Evolutionary conservation across 2,888 invertebrate genomes (phyloP).

Genomic region (Athripsodes cinereus): DNA sequence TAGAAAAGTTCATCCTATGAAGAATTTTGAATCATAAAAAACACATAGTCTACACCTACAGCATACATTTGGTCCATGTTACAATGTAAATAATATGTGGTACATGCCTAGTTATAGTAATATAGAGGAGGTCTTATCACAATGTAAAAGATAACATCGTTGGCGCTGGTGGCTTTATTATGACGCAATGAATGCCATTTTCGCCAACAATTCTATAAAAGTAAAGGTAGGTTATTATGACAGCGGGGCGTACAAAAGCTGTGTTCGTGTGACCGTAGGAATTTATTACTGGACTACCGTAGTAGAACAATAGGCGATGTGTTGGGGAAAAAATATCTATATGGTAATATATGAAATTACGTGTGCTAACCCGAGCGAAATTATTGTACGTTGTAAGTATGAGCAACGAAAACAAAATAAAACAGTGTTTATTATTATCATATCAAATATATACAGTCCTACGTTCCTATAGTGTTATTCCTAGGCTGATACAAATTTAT

Average conservation of each 20-base stretch:
- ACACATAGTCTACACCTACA: no score
- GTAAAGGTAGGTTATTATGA: constrained; percentile 24
- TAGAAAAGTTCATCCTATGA: no score
- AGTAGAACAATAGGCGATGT: constrained; percentile 11
- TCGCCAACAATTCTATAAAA: constrained; percentile 23
- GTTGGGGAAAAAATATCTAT: constrained; percentile 11
- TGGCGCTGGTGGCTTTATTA: constrained; percentile 22
- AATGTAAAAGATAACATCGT: constrained; percentile 13
- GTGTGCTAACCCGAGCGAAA: constrained; percentile 4
- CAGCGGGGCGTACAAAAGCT: constrained; percentile 24
- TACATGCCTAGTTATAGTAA: no score
- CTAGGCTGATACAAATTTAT: no score
- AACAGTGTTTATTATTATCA: neutral
- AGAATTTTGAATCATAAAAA: no score
- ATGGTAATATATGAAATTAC: constrained; percentile 12
- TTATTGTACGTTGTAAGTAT: neutral
- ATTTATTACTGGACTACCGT: constrained; percentile 17
- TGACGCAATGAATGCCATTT: constrained; percentile 27
- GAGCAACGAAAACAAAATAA: neutral
- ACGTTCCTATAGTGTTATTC: no score
- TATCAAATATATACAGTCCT: no score
- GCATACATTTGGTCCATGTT: no score
- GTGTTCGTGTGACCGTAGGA: constrained; percentile 15
- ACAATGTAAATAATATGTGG: no score
- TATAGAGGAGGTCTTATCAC: constrained; percentile 7